Conservation (phyloP, 2,797 vertebrate species). For the Rhadinocentrus ornatus region DNA sequence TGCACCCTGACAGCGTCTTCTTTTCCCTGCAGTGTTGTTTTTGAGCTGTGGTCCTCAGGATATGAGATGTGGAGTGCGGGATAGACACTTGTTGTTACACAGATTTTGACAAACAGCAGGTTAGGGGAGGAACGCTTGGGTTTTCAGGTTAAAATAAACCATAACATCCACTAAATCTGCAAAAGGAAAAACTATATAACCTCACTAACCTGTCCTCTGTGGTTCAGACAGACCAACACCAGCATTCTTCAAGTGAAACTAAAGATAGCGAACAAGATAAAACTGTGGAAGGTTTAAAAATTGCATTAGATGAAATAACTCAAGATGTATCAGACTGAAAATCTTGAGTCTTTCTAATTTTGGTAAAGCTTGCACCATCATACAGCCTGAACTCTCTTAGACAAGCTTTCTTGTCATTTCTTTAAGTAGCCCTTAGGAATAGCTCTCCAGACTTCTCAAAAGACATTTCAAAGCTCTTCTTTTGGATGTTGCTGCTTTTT, state of each 20-base stretch:
- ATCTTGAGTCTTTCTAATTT: background rate
- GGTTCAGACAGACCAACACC: constrained; percentile 58
- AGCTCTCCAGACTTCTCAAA: background rate
- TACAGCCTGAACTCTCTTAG: too few relatives aligned
- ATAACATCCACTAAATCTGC: constrained; percentile 55
- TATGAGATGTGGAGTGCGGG: constrained; percentile 62
- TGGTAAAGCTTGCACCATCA: background rate
- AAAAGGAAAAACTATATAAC: constrained; percentile 57
- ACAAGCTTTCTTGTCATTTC: too few relatives aligned
- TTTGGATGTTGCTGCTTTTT: too few relatives aligned
- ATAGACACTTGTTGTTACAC: constrained; percentile 61
- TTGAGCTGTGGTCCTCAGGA: constrained; percentile 57
- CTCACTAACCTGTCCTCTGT: constrained; percentile 60
- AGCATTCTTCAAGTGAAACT: constrained; percentile 36
- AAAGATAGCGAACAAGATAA: constrained; percentile 46
- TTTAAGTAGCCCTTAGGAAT: background rate
- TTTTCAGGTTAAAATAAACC: constrained; percentile 69
- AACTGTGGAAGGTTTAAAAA: constrained; percentile 21
- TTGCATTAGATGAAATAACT: background rate
- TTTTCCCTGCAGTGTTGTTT: constrained; percentile 51
- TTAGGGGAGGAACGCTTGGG: constrained; percentile 42
- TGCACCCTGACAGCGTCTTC: constrained; percentile 51
- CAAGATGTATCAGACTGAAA: background rate
- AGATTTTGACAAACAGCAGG: constrained; percentile 69
- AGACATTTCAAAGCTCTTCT: background rate